These are phyloP conservation scores for Coelopa pilipes DNA, from an alignment of 2,888 invertebrate species.

Conservation along the genomic window DNA sequence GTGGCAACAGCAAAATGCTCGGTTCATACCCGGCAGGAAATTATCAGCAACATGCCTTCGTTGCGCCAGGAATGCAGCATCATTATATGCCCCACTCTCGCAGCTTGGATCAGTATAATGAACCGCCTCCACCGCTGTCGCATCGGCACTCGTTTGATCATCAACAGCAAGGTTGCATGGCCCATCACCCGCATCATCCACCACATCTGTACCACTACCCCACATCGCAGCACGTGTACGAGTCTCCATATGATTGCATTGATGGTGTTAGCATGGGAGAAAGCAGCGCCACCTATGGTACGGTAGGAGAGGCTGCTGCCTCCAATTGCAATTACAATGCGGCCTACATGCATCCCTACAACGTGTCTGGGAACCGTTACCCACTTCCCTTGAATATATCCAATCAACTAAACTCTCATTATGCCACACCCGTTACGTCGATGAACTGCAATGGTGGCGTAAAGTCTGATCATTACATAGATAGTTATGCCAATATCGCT, in stretches of 20 bases:
- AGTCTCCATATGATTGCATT: conserved; percentile 62
- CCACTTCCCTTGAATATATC: conserved; percentile 65
- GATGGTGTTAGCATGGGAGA: conserved; percentile 58
- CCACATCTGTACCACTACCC: conserved; percentile 42
- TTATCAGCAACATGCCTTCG: conserved; percentile 44
- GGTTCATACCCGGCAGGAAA: conserved; percentile 47
- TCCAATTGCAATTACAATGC: conserved; percentile 37
- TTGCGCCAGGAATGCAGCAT: conserved; percentile 31
- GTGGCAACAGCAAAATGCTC: conserved; percentile 40
- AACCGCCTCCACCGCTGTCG: conserved; percentile 54
- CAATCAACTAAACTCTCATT: conserved; percentile 60
- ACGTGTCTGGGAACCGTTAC: conserved; percentile 65
- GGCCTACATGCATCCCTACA: conserved; percentile 59
- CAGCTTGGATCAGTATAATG: conserved; percentile 65
- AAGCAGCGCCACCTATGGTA: conserved; percentile 58
- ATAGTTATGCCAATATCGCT: neutral
- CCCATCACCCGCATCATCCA: conserved; percentile 46
- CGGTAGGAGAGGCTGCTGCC: conserved; percentile 33
- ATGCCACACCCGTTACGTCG: conserved; percentile 49
- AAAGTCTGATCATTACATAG: conserved; percentile 7
- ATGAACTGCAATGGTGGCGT: conserved; percentile 39
- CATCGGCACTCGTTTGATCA: conserved; percentile 67
- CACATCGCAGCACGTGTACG: conserved; percentile 56
- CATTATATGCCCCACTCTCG: conserved; percentile 64
- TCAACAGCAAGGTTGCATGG: conserved; percentile 56